Evolutionary conservation across 1,140 invertebrate species (phyloP).

Genomic region (Platyscapa corneri): DNA sequence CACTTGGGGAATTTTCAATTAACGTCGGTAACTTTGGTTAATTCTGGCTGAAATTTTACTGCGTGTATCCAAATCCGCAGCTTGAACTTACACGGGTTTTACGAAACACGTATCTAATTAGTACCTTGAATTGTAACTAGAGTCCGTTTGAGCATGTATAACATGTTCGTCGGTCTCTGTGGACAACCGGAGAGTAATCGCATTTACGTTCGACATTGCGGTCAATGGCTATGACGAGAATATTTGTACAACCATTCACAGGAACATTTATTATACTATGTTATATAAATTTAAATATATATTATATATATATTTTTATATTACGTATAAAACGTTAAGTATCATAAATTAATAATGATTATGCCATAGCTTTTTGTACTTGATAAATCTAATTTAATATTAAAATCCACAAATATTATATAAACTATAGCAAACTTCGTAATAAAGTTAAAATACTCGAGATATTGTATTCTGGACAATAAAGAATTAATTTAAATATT

Average conservation of each 20-base stretch:
- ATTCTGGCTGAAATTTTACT: background rate
- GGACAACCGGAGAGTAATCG: conserved; percentile 11
- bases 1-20: background rate
- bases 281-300: background rate
- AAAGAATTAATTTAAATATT: too few relatives aligned
- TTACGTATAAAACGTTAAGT: background rate
- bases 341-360: too few relatives aligned
- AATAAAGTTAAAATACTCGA: too few relatives aligned
- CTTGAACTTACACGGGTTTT: conserved; percentile 6
- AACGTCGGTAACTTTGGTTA: background rate
- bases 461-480: too few relatives aligned
- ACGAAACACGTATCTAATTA: conserved; percentile 19
- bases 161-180: conserved; percentile 14
- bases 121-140: conserved; percentile 4
- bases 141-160: background rate
- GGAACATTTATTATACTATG: background rate
- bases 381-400: too few relatives aligned
- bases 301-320: background rate
- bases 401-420: too few relatives aligned
- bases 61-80: background rate
- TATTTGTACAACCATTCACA: background rate
- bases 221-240: conserved; percentile 13
- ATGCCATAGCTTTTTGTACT: too few relatives aligned
- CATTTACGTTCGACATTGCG: conserved; percentile 23
- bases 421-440: too few relatives aligned